Percentiles rank a stretch among this genome's conserved stretches.
phyloP scores from a whole-genome alignment of 2,113 vertebrate genomes.

The Agapornis roseicollis region DNA sequence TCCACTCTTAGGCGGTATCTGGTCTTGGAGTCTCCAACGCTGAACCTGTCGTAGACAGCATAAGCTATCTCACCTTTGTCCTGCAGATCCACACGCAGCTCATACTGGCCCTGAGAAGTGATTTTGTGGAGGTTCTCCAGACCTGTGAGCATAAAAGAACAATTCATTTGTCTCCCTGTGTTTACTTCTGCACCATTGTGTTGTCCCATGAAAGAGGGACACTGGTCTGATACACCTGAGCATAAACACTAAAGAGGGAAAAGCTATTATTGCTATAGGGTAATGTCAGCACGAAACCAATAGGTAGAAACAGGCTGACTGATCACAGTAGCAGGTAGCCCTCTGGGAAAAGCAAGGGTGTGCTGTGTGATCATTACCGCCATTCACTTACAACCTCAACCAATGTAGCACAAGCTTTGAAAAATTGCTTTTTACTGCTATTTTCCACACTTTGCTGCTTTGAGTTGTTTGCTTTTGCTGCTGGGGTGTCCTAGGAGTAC shows the following conservation, averaged over 20 bases:
- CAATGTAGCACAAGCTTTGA: accelerated
- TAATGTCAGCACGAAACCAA: not conserved
- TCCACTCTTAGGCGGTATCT: conserved; percentile 91
- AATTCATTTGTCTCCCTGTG: not conserved
- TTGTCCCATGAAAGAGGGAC: no score
- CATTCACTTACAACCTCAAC: not conserved
- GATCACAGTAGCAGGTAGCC: not conserved
- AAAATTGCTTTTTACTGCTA: not conserved
- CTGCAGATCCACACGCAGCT: conserved; percentile 90
- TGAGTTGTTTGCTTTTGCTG: not conserved
- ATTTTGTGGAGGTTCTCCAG: conserved; percentile 93
- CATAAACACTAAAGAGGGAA: not conserved
- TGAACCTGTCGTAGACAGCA: conserved; percentile 91
- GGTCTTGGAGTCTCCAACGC: conserved; percentile 82
- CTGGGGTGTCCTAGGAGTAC: not conserved
- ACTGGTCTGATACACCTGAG: not conserved
- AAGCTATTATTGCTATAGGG: not conserved
- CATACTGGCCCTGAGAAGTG: conserved; percentile 89
- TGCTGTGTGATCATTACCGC: not conserved
- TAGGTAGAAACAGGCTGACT: not conserved
- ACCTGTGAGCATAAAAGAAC: conserved; percentile 69
- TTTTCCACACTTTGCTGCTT: not conserved
- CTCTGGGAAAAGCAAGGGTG: not conserved
- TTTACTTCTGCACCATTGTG: not conserved
- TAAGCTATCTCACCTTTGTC: conserved; percentile 86